Conservation (phyloP, 2,113 vertebrate species). For the Bagarius yarrelli region DNA sequence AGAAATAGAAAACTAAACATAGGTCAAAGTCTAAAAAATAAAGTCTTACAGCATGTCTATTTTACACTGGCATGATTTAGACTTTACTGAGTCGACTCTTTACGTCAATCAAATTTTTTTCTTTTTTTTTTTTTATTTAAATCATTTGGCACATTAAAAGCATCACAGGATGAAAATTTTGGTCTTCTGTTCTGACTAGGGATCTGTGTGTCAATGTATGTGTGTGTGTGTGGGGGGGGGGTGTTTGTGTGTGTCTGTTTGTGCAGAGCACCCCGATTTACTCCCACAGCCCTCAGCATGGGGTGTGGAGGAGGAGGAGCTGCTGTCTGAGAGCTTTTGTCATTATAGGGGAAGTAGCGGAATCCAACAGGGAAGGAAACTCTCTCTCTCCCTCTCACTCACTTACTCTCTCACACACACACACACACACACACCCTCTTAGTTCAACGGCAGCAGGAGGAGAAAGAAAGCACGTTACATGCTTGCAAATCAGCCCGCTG, state of each 20-base stretch:
- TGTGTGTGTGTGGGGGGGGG: slow-evolving; percentile 21
- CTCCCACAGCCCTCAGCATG: slow-evolving; percentile 70
- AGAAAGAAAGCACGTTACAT: slow-evolving; percentile 92
- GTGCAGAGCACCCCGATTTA: slow-evolving; percentile 64
- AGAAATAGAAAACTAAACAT: not conserved
- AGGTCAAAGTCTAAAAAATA: not conserved
- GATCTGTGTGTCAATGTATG: slow-evolving; percentile 38
- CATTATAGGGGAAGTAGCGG: slow-evolving; percentile 67
- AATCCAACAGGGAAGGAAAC: slow-evolving; percentile 80
- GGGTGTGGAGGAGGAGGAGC: slow-evolving; percentile 72
- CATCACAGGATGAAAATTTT: slow-evolving; percentile 51
- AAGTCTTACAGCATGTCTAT: not conserved
- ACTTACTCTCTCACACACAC: slow-evolving; percentile 59
- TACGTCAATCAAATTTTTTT: not conserved
- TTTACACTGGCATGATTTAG: not conserved
- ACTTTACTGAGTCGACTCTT: not conserved
- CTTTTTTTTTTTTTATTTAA: not conserved
- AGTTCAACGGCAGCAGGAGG: slow-evolving; percentile 68
- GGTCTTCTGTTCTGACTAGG: slow-evolving; percentile 56
- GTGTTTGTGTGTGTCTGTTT: slow-evolving; percentile 47
- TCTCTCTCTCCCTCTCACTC: slow-evolving; percentile 10
- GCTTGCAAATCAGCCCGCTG: slow-evolving; percentile 92
- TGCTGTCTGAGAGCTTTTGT: slow-evolving; percentile 77
- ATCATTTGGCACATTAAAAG: not conserved
- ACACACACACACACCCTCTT: slow-evolving; percentile 64